Evolutionary conservation across 1,140 invertebrate species (phyloP).

Genomic region (Caenorhabditis tropicalis): DNA sequence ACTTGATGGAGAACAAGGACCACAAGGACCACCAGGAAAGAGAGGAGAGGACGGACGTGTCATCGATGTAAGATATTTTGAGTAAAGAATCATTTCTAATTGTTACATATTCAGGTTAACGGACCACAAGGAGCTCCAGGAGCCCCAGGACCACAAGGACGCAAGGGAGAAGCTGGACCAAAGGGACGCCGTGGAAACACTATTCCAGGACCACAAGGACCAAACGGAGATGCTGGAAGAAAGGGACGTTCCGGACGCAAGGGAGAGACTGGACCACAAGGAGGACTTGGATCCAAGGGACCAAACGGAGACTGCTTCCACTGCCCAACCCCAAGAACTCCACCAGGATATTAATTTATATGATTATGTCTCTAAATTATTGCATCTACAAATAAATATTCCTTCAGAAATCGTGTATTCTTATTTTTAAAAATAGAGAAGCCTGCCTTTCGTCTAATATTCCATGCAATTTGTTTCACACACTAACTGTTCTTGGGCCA

Average conservation of each 20-base stretch:
- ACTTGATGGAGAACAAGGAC: constrained; percentile 52
- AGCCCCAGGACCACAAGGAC: constrained; percentile 53
- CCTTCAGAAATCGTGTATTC: neutral
- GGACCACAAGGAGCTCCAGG: constrained; percentile 58
- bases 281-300: constrained; percentile 52
- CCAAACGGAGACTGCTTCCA: constrained; percentile 55
- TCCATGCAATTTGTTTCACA: too few species aligned
- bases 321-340: constrained; percentile 56
- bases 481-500: too few species aligned
- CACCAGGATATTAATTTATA: constrained; percentile 56
- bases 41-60: constrained; percentile 35
- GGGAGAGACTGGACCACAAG: constrained; percentile 45
- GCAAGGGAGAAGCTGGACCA: constrained; percentile 55
- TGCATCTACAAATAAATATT: neutral
- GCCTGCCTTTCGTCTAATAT: too few species aligned
- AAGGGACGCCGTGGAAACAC: constrained; percentile 54
- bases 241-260: constrained; percentile 53
- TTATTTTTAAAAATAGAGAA: too few species aligned
- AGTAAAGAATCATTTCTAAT: neutral
- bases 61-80: constrained; percentile 21
- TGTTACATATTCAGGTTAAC: constrained; percentile 45
- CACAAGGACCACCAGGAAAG: constrained; percentile 57
- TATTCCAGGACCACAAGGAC: constrained; percentile 58
- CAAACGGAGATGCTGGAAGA: constrained; percentile 53
- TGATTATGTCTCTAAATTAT: neutral